These are phyloP conservation scores for Thunnus thynnus DNA, from an alignment of 2,113 vertebrate genomes.

Conservation along the genomic window DNA sequence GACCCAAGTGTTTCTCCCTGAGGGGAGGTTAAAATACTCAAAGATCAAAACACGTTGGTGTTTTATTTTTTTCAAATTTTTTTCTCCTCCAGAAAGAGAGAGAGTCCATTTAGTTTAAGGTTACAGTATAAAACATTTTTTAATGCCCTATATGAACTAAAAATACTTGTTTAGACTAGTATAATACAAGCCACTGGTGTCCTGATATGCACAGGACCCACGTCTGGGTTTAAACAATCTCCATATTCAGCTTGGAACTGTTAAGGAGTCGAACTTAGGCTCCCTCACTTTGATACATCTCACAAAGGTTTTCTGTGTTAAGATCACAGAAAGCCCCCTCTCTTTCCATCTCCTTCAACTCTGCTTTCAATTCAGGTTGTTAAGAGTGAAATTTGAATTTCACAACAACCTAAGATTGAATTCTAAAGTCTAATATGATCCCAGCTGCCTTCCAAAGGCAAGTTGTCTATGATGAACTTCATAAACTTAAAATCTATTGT, in stretches of 20 bases:
- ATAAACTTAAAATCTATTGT: slow-evolving; percentile 20
- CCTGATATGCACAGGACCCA: slow-evolving; percentile 36
- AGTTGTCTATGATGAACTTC: background rate
- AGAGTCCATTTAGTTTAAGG: slow-evolving; percentile 38
- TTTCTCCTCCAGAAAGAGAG: slow-evolving; percentile 34
- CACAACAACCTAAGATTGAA: slow-evolving; percentile 36
- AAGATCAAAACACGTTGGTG: slow-evolving; percentile 49
- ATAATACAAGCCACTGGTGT: slow-evolving; percentile 52
- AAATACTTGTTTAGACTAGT: slow-evolving; percentile 50
- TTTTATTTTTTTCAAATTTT: slow-evolving; percentile 39
- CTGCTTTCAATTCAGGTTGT: slow-evolving; percentile 49
- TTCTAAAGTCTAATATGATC: slow-evolving; percentile 38
- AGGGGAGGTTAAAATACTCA: slow-evolving; percentile 35
- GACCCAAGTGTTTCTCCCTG: slow-evolving; percentile 42
- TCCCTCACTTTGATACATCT: slow-evolving; percentile 43
- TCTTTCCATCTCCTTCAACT: slow-evolving; percentile 32
- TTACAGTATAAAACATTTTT: slow-evolving; percentile 27
- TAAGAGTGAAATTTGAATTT: slow-evolving; percentile 57
- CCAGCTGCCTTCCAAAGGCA: slow-evolving; percentile 5
- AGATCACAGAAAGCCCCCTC: slow-evolving; percentile 36
- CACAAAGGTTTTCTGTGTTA: slow-evolving; percentile 64
- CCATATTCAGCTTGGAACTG: slow-evolving; percentile 55
- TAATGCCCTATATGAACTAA: slow-evolving; percentile 31
- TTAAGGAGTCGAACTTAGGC: slow-evolving; percentile 10
- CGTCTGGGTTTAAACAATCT: slow-evolving; percentile 45